phyloP scores from a whole-genome alignment of 2,797 vertebrate species.

The Micropoecilia bifurca region DNA sequence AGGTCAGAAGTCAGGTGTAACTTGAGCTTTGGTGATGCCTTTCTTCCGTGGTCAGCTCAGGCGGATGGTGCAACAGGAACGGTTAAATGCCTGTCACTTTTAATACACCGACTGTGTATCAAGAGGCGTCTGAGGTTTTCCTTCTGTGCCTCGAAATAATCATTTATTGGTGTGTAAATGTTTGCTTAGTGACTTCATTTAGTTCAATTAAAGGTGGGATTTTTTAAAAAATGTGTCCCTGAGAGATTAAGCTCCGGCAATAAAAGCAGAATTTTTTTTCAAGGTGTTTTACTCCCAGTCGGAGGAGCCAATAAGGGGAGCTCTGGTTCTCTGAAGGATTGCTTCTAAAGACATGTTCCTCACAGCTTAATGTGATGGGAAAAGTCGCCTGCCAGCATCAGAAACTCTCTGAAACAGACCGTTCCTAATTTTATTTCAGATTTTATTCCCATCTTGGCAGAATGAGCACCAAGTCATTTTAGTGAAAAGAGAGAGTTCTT shows the following conservation, averaged over 20 bases:
- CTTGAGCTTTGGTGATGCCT: neutral
- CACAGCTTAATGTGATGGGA: too few species aligned
- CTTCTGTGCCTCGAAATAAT: neutral
- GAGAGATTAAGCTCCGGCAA: neutral
- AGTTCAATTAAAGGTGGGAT: neutral
- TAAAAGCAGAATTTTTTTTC: neutral
- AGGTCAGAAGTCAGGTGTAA: neutral
- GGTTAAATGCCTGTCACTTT: neutral
- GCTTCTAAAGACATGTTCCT: neutral
- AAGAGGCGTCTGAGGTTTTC: neutral
- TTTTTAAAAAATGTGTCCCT: neutral
- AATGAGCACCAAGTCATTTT: neutral
- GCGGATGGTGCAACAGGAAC: neutral
- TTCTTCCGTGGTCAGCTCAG: neutral
- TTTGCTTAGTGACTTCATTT: neutral
- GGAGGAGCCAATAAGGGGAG: neutral
- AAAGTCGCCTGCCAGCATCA: neutral
- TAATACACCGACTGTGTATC: neutral
- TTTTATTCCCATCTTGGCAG: neutral
- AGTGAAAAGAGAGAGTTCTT: neutral
- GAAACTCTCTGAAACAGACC: slow-evolving; percentile 2
- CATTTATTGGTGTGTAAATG: neutral
- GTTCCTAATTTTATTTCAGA: neutral
- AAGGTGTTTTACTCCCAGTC: neutral
- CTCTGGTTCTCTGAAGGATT: neutral